Evolutionary conservation across 2,113 vertebrate genomes (phyloP), one percentile per base, ranked within the genome.

Genomic region (Dipodomys stephensi): DNA sequence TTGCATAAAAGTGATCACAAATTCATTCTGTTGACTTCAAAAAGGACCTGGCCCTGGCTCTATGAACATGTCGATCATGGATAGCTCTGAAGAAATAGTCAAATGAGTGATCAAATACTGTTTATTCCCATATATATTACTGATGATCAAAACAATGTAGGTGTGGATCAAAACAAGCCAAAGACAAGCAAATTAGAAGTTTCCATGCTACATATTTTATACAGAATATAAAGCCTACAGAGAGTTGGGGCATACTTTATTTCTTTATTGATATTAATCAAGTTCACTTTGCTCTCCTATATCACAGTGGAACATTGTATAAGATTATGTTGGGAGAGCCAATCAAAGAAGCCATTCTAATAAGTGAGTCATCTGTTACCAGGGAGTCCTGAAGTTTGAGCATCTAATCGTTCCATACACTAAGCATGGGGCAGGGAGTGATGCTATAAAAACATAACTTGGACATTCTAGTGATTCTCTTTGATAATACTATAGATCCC

Each of bases 341-440:
- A 46, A 20, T 30, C 32, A 60, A 73, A 49, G 22, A 92, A 93
- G 30, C 9, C 39, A 16, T n/a, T 23, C 81, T 49, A 19, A 49
- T 46, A 69, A 49, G 8, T 27, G 2, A 67, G 35, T 6, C 25
- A 67, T 7, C 49, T 53, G 49, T 53, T 9, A 53, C 49, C 18
- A 2, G 10, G 35, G 7, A 76, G 22, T 49, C 3, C 57, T 74
- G 39, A 74, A 72, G 65, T 35, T 13, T 11, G 0, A 11, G 11
- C 10, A 53, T 15, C 30, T 3, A 6, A 20, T 3, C 28, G 9
- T 25, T 20, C 32, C 32, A 4, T 13, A 28, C 8, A 13, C 7
- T 32, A 68, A 90, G 0, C 25, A 68, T 7, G 16, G 39, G 39
- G 39, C 39, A 1, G 1, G 2, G 49, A 7, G 0, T 18, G 4